Conservation (phyloP, 2,797 vertebrate genomes). For the Pseudomugil tenellus region DNA sequence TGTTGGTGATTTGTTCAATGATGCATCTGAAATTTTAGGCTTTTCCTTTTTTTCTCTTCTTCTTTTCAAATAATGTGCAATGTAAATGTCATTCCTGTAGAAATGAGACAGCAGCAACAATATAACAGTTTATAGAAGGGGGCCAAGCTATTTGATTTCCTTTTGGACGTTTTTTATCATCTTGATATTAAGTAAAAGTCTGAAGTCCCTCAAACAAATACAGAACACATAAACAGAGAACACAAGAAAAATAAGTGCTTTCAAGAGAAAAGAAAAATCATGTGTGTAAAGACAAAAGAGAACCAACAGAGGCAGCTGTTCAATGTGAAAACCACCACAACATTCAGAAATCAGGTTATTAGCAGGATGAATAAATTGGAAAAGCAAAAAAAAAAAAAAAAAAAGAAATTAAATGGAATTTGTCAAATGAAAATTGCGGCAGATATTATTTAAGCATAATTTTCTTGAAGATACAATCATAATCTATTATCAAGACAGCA, state of each 20-base stretch:
- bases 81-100: constrained; percentile 12
- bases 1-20: not conserved
- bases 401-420: constrained; percentile 37
- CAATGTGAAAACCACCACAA: constrained; percentile 34
- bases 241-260: constrained; percentile 40
- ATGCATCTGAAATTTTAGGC: not conserved
- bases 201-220: constrained; percentile 15
- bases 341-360: constrained; percentile 13
- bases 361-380: constrained; percentile 27
- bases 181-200: constrained; percentile 22
- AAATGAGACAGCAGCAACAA: constrained; percentile 31
- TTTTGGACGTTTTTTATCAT: constrained; percentile 24
- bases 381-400: constrained; percentile 23
- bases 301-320: constrained; percentile 19
- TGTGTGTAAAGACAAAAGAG: constrained; percentile 25
- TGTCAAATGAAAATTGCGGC: constrained; percentile 50
- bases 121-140: constrained; percentile 11
- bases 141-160: constrained; percentile 26
- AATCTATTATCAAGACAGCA: constrained; percentile 58
- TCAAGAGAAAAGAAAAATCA: constrained; percentile 33
- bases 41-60: constrained; percentile 3
- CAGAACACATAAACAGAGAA: constrained; percentile 15
- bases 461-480: constrained; percentile 67
- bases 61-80: constrained; percentile 17
- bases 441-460: constrained; percentile 47